phyloP scores from a whole-genome alignment of 2,797 vertebrate species.

The Crossoptilon crossoptilon region DNA sequence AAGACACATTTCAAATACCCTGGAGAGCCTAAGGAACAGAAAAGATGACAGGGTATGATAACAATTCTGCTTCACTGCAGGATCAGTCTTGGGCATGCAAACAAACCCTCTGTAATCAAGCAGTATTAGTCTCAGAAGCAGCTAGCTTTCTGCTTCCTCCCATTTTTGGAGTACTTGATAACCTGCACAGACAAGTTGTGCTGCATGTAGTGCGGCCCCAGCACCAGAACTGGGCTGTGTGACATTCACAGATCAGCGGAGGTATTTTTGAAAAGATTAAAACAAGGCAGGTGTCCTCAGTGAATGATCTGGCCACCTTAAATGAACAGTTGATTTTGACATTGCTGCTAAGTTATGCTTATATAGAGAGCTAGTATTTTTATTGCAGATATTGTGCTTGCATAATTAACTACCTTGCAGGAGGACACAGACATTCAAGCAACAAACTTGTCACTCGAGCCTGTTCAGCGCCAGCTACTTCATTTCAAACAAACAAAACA shows the following conservation, averaged over 20 bases:
- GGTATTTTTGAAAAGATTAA: background rate
- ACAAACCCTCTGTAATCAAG: background rate
- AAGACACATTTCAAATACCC: background rate
- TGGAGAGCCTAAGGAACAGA: background rate
- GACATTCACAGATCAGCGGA: background rate
- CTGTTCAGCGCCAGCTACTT: background rate
- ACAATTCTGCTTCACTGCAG: constrained; percentile 26
- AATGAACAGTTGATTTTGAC: background rate
- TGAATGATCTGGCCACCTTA: background rate
- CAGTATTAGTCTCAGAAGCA: background rate
- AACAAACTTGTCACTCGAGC: background rate
- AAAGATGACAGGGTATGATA: background rate
- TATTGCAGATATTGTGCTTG: background rate
- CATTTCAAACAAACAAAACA: background rate
- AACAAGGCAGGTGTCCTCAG: background rate
- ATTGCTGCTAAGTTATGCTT: background rate
- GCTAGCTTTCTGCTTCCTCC: background rate
- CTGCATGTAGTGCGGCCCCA: rapidly evolving
- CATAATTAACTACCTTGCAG: background rate
- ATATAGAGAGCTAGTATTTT: background rate
- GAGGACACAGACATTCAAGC: background rate
- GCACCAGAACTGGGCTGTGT: background rate
- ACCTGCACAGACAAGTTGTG: background rate
- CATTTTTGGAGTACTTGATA: background rate
- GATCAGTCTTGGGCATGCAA: background rate